These are phyloP conservation scores for Ectobius pallidus DNA, from an alignment of 2,888 invertebrate species.

Conservation along the genomic window DNA sequence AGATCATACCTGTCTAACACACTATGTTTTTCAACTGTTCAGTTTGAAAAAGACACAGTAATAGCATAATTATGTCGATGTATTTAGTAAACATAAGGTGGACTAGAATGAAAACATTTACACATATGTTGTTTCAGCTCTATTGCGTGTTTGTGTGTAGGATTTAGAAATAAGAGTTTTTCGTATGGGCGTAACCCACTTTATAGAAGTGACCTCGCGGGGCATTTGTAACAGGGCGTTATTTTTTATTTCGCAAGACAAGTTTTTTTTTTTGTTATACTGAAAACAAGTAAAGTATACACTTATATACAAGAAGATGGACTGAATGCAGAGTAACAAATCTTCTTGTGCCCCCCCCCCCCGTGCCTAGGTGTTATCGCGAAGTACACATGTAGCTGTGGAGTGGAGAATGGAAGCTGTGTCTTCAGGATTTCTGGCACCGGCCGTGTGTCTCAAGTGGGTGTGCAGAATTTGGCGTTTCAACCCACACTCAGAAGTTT, in stretches of 20 bases:
- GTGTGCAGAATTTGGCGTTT: constrained; percentile 9
- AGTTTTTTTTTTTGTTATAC: background rate
- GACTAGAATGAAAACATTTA: background rate
- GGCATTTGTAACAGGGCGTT: background rate
- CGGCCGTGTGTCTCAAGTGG: background rate
- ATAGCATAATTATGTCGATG: too few species aligned
- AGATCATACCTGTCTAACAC: too few species aligned
- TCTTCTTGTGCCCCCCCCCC: background rate
- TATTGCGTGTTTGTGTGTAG: background rate
- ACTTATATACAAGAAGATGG: background rate
- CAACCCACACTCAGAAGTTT: background rate
- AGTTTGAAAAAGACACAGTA: background rate
- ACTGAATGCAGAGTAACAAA: background rate
- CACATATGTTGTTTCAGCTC: background rate
- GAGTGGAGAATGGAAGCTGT: background rate
- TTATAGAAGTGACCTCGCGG: background rate
- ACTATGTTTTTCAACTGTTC: too few species aligned
- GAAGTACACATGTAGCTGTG: background rate
- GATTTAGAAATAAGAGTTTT: background rate
- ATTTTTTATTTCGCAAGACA: background rate
- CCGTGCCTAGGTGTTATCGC: background rate
- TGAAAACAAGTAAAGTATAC: background rate
- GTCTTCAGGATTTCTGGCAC: background rate
- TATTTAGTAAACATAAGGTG: background rate
- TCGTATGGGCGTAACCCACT: constrained; percentile 7